Evolutionary conservation across 1,140 invertebrate genomes (phyloP).

Genomic region (Zeugodacus cucurbitae): DNA sequence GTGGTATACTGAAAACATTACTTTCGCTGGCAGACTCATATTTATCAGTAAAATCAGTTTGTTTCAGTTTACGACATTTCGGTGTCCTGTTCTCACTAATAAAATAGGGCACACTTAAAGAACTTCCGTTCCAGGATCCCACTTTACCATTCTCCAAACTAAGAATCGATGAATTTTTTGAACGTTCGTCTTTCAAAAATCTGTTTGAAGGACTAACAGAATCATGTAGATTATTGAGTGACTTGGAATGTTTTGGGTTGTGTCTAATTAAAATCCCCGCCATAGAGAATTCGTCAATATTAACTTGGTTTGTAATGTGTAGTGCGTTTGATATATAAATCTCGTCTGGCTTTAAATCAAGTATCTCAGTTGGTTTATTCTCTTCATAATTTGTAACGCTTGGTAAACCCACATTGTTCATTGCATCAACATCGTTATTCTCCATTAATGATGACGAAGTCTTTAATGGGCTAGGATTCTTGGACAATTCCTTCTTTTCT

Average conservation of each 20-base stretch:
- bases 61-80: not conserved
- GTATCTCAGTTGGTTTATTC: not conserved
- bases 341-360: constrained; percentile 49
- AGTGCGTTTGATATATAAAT: constrained; percentile 61
- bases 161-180: not conserved
- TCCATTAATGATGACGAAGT: constrained; percentile 45
- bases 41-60: not conserved
- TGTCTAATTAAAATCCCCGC: constrained; percentile 53
- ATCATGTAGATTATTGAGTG: constrained; percentile 61
- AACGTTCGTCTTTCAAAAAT: not conserved
- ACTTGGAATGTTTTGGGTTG: constrained; percentile 59
- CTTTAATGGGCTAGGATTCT: not conserved
- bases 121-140: not conserved
- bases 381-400: not conserved
- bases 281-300: constrained; percentile 54
- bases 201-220: not conserved
- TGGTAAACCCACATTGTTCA: constrained; percentile 62
- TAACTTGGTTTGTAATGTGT: constrained; percentile 57
- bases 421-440: constrained; percentile 57
- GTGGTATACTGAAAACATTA: constrained; percentile 35
- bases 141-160: not conserved
- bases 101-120: not conserved
- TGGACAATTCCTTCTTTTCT: not conserved
- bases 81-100: not conserved
- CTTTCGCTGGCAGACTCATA: constrained; percentile 7